phyloP scores from a whole-genome alignment of 2,113 vertebrate genomes.

The Pandion haliaetus region DNA sequence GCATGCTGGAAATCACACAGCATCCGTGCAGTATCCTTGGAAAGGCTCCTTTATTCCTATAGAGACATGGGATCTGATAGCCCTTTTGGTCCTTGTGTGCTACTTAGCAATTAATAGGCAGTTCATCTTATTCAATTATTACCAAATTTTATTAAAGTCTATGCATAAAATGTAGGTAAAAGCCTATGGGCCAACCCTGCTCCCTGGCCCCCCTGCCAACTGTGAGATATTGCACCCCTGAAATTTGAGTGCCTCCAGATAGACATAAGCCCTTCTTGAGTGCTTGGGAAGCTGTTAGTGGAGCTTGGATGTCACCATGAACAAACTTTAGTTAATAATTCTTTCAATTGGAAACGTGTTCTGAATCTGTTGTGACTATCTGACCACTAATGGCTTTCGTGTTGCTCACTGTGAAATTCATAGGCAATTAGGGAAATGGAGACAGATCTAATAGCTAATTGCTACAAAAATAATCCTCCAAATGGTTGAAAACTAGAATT shows the following conservation, averaged over 20 bases:
- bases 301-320: neutral
- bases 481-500: neutral
- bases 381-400: conserved; percentile 27
- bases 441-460: conserved; percentile 4
- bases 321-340: neutral
- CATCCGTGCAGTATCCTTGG: accelerated
- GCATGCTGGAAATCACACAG: neutral
- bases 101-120: neutral
- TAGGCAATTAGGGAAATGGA: neutral
- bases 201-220: too few species aligned
- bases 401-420: neutral
- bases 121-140: neutral
- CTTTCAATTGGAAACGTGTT: neutral
- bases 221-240: neutral
- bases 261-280: neutral
- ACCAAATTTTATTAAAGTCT: neutral
- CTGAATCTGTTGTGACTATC: neutral
- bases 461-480: neutral
- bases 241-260: neutral
- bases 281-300: neutral
- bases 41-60: neutral
- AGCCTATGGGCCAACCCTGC: neutral
- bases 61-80: neutral
- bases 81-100: neutral
- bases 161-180: neutral